These are phyloP conservation scores for Proisotoma minuta DNA, from an alignment of 2,888 invertebrate genomes.

Conservation along the genomic window DNA sequence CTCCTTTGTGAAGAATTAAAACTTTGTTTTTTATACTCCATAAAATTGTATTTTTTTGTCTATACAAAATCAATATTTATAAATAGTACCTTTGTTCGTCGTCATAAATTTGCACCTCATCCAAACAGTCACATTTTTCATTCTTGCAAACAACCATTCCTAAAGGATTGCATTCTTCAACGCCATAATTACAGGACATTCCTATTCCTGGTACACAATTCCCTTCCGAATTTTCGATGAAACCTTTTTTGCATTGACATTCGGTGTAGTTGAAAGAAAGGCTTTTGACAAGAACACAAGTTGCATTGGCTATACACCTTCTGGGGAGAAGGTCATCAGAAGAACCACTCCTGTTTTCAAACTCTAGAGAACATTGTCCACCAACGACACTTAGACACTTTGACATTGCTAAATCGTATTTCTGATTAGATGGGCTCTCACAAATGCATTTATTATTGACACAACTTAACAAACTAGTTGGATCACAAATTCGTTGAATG, in stretches of 20 bases:
- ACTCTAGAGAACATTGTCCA: slow-evolving; percentile 25
- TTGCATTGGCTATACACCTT: slow-evolving; percentile 32
- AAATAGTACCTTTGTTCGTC: slow-evolving; percentile 11
- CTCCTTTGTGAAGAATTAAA: slow-evolving; percentile 6
- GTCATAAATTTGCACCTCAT: slow-evolving; percentile 39
- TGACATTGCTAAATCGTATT: slow-evolving; percentile 12
- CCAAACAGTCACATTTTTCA: slow-evolving; percentile 30
- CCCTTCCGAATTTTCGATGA: slow-evolving; percentile 34
- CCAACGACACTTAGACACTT: slow-evolving; percentile 33
- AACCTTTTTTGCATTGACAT: slow-evolving; percentile 30
- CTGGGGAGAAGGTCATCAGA: background rate
- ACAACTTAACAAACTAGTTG: slow-evolving; percentile 15
- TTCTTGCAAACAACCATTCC: slow-evolving; percentile 42
- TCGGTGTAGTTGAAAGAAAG: slow-evolving; percentile 25
- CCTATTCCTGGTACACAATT: slow-evolving; percentile 40
- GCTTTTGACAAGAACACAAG: slow-evolving; percentile 22
- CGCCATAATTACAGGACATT: slow-evolving; percentile 28
- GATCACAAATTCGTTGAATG: slow-evolving; percentile 19
- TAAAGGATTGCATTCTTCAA: slow-evolving; percentile 36
- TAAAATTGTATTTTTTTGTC: background rate
- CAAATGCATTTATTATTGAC: too few species aligned
- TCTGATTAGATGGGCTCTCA: slow-evolving; percentile 39
- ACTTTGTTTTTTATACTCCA: background rate
- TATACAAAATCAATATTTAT: background rate
- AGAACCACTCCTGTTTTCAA: background rate